Evolutionary conservation across 1,140 invertebrate genomes (phyloP), one percentile per base, ranked within the genome.

Genomic region (Druon quercuslanigerum): DNA sequence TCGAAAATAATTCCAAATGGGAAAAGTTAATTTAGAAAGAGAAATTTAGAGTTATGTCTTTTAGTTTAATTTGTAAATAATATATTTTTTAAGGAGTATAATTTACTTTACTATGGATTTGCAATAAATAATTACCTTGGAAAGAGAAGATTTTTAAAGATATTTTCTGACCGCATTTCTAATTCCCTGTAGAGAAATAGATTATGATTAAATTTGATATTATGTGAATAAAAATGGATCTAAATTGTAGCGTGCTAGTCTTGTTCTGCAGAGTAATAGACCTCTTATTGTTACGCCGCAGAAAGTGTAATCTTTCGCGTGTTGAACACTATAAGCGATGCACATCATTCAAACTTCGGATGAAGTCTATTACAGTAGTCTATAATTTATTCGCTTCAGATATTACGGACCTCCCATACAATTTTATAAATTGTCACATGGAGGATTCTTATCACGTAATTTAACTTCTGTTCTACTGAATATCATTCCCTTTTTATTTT

Each of bases 261-360:
- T 16, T 66, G 40, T 40, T 40, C 25, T 66, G 57, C 57, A 60
- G 57, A 25, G n/a, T 66, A 66, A 66, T 66, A 40, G n/a, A 40
- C 25, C 60, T 66, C 40, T 66, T 46, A 66, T 66, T 66, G 60
- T 33, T 66, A 33, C 60, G 60, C 33, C 60, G 25, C 60, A 66
- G 33, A 14, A 66, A 66, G 60, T 40, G 60, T 40, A 66, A 40
- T 40, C 16, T n/a, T 66, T 66, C 40, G 33, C 60, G 60, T 66
- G 60, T 33, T 33, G 40, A 66, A 66, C 40, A 46, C 8, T 46
- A 46, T 66, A 66, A 66, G 60, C 60, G 25, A 33, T 66, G 60
- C 25, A 66, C 40, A n/a, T 66, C 60, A 66, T 66, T 66, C 25
- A 40, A 40, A 66, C 16, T 66, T 40, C 7, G 12, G 14, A 66